Evolutionary conservation across 2,888 invertebrate genomes (phyloP).

Genomic region (Caenorhabditis wallacei): DNA sequence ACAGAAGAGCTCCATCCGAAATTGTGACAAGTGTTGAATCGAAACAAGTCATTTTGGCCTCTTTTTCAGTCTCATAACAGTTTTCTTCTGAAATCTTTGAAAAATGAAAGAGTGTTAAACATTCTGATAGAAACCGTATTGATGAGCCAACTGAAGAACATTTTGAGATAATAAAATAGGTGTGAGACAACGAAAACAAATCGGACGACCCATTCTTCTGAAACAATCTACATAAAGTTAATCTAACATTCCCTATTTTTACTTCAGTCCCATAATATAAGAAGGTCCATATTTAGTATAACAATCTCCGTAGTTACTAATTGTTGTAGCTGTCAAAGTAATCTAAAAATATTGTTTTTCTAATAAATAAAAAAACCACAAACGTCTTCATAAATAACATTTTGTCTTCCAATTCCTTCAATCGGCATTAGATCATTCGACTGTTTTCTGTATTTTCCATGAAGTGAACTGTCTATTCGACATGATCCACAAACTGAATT

Average conservation of each 20-base stretch:
- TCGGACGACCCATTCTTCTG: constrained; percentile 73
- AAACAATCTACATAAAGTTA: no score
- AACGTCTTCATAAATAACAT: constrained; percentile 65
- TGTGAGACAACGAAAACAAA: constrained; percentile 77
- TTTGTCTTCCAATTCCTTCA: constrained; percentile 41
- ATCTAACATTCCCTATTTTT: no score
- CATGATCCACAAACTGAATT: constrained; percentile 49
- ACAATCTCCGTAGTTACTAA: constrained; percentile 77
- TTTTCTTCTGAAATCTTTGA: constrained; percentile 70
- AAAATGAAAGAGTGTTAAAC: neutral
- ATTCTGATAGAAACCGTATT: constrained; percentile 64
- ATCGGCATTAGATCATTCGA: constrained; percentile 41
- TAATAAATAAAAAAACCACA: neutral
- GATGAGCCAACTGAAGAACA: constrained; percentile 76
- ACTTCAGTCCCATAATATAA: constrained; percentile 76
- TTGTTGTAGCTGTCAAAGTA: constrained; percentile 69
- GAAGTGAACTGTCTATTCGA: constrained; percentile 66
- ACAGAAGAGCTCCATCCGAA: constrained; percentile 73
- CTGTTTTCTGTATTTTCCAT: constrained; percentile 69
- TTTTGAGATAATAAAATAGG: constrained; percentile 72
- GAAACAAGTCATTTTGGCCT: constrained; percentile 75
- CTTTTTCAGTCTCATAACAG: constrained; percentile 71
- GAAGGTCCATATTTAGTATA: constrained; percentile 71
- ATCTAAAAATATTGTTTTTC: constrained; percentile 17
- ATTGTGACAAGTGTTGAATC: constrained; percentile 66